Conservation (phyloP, 2,113 vertebrate genomes). For the Pitta sordida region DNA sequence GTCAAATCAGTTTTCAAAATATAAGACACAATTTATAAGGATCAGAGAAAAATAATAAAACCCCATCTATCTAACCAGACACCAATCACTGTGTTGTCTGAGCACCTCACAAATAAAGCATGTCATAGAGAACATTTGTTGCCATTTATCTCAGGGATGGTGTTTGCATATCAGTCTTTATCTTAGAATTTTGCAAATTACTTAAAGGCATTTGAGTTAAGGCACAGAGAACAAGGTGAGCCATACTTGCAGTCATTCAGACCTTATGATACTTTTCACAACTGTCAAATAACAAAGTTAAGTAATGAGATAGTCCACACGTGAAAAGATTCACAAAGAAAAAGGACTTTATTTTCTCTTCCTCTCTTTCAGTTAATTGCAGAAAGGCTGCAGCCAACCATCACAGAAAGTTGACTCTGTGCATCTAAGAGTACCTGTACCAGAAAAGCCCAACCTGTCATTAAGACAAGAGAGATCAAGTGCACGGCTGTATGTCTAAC, state of each 20-base stretch:
- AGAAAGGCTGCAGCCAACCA: neutral
- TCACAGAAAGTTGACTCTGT: neutral
- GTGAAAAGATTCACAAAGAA: neutral
- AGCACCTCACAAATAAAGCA: neutral
- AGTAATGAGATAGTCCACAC: neutral
- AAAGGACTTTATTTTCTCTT: neutral
- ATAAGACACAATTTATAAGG: neutral
- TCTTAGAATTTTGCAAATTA: slow-evolving; percentile 28
- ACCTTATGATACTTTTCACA: neutral
- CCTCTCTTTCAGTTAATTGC: neutral
- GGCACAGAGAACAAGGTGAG: neutral
- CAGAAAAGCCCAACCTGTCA: neutral
- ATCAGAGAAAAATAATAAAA: neutral
- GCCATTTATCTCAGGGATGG: neutral
- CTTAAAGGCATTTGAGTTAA: neutral
- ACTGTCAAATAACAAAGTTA: neutral
- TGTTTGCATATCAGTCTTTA: slow-evolving; percentile 4
- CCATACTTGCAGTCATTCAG: neutral
- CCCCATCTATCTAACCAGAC: neutral
- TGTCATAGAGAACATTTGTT: neutral
- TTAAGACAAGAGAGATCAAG: neutral
- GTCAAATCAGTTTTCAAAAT: neutral
- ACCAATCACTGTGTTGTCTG: neutral
- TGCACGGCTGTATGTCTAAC: neutral
- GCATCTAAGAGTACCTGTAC: neutral